phyloP scores from a whole-genome alignment of 2,797 vertebrate species.

The Acanthurus leucopareius region DNA sequence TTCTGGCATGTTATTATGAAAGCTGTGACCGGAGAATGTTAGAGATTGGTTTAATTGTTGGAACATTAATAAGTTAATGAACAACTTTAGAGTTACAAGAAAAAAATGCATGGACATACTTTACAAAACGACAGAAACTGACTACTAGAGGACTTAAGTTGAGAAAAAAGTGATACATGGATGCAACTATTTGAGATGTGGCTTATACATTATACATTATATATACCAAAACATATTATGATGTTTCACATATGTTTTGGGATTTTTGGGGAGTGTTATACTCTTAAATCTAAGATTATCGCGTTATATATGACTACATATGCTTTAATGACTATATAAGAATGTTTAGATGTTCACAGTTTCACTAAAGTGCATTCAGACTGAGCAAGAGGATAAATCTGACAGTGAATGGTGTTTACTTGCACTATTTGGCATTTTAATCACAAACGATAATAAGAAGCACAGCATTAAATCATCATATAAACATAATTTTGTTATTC shows the following conservation, averaged over 20 bases:
- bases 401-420: slow-evolving; percentile 17
- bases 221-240: too few relatives aligned
- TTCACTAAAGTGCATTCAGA: not conserved
- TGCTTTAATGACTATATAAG: not conserved
- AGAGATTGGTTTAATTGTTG: too few relatives aligned
- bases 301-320: not conserved
- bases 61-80: too few relatives aligned
- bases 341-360: slow-evolving; percentile 6
- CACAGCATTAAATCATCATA: slow-evolving; percentile 30
- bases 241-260: not conserved
- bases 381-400: slow-evolving; percentile 15
- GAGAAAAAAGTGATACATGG: too few relatives aligned
- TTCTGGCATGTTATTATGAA: too few relatives aligned
- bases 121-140: too few relatives aligned
- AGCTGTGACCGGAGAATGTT: too few relatives aligned
- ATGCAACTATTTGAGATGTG: too few relatives aligned
- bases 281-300: slow-evolving; percentile 4
- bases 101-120: too few relatives aligned
- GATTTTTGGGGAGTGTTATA: not conserved
- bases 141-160: too few relatives aligned
- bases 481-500: slow-evolving; percentile 39
- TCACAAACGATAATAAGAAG: slow-evolving; percentile 22
- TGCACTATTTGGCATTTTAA: slow-evolving; percentile 8
- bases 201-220: too few relatives aligned
- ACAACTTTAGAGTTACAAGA: too few relatives aligned